Evolutionary conservation across 2,797 vertebrate species (phyloP).

Genomic region (Rhyacichthys aspro): DNA sequence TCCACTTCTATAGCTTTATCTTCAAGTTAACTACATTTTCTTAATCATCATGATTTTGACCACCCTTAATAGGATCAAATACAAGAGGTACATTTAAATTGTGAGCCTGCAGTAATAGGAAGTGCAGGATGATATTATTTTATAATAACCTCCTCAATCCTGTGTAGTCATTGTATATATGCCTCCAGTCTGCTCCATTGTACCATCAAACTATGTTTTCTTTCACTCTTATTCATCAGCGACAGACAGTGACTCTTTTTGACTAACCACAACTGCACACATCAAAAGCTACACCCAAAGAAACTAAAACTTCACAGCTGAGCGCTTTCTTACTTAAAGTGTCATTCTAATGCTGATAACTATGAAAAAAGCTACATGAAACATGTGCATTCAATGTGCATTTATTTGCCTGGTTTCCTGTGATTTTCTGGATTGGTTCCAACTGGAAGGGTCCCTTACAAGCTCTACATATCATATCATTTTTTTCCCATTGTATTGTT

Average conservation of each 20-base stretch:
- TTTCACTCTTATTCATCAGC: constrained; percentile 33
- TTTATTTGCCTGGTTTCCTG: constrained; percentile 63
- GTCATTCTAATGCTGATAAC: too few species aligned
- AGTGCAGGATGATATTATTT: constrained; percentile 41
- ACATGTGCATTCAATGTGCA: constrained; percentile 47
- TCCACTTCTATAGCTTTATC: constrained; percentile 24
- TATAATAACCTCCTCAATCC: constrained; percentile 51
- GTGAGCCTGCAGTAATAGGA: constrained; percentile 33
- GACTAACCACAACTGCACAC: constrained; percentile 41
- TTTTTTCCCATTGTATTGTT: neutral
- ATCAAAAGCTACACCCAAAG: constrained; percentile 30
- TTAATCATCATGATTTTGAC: constrained; percentile 35
- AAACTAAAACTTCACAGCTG: constrained; percentile 30
- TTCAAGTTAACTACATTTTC: constrained; percentile 33
- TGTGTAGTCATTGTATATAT: constrained; percentile 30
- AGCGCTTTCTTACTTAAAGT: neutral
- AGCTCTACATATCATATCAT: neutral
- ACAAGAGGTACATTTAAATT: constrained; percentile 21
- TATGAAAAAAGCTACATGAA: too few species aligned
- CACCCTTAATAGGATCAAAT: constrained; percentile 21
- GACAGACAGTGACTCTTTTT: constrained; percentile 27
- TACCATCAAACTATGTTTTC: constrained; percentile 63
- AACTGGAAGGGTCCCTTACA: constrained; percentile 19
- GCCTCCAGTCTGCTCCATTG: constrained; percentile 56
- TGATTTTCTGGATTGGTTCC: constrained; percentile 35